These are phyloP conservation scores for Chironex yamaguchii DNA, from an alignment of 30 jellyfish, hydroid and myxozoan species.

Conservation along the genomic window DNA sequence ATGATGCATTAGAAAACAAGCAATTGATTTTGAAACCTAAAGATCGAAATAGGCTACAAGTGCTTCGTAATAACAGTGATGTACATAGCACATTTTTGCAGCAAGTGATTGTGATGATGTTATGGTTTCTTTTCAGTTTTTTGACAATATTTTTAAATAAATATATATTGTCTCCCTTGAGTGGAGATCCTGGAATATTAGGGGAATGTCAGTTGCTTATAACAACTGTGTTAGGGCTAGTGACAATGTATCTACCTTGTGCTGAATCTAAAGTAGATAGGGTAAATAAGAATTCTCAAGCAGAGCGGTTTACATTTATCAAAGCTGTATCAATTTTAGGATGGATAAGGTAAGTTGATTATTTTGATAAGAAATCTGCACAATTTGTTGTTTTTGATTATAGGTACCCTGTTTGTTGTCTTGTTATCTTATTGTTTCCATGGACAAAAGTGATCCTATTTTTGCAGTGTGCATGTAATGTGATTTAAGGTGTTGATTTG, in stretches of 20 bases:
- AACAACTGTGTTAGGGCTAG: slow-evolving; percentile 91
- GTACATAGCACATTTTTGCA: slow-evolving; percentile 1
- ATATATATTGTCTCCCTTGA: slow-evolving; percentile 79
- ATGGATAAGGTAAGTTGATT: slow-evolving; percentile 79
- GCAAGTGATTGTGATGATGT: slow-evolving; percentile 77
- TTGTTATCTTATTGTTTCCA: not conserved
- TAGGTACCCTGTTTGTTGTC: no score
- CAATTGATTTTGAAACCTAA: not conserved
- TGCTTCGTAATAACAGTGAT: not conserved
- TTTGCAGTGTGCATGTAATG: no score
- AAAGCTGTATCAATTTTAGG: slow-evolving; percentile 88
- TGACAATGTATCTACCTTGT: slow-evolving; percentile 93
- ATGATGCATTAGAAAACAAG: not conserved
- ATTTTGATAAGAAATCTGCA: no score
- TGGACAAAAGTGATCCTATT: no score
- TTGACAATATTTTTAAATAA: slow-evolving; percentile 86
- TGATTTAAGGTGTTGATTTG: no score
- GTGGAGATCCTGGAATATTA: slow-evolving; percentile 90
- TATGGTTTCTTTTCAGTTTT: slow-evolving; percentile 94
- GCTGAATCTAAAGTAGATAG: slow-evolving; percentile 1
- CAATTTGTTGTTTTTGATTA: no score
- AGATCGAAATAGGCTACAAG: not conserved
- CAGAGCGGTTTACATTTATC: slow-evolving; percentile 49
- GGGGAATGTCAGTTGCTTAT: slow-evolving; percentile 92
- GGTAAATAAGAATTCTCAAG: slow-evolving; percentile 3